Base-by-base conservation (phyloP, 2,888 invertebrate species). In the Serrognathus titanus region DNA sequence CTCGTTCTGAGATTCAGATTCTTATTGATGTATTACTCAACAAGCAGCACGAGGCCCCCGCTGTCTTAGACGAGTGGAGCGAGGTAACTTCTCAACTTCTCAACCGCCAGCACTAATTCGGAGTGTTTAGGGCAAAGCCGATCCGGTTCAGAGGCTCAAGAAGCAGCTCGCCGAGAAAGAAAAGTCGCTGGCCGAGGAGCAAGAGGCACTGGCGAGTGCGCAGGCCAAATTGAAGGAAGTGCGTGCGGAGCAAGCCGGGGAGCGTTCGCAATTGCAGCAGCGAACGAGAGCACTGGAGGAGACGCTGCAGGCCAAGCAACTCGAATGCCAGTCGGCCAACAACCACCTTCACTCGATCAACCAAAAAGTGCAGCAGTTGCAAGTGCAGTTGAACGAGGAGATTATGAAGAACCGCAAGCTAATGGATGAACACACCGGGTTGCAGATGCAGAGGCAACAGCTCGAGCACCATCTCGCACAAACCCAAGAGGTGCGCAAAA, bases 141-240 rank as follows among this genome's bases (percentile, higher is more conserved):
- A 95, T 75, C 91, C 93, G 1, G 85, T 93, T 61, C 89, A 90
- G 65, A 90, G 91, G 70, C 74, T 95, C 66, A 92, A 91, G 76
- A 94, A 92, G 67, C 94, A 95, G 75, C 79, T 96, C 31, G 89
- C 90, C 16, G 94, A 95, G 64, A 92, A 91, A 70, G 94, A 93
- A 66, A 89, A 89, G 66, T 83, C 86, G 1, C 75, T 92, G 3
- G 76, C 82, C 2, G 90, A 90, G 61, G 89, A 91, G 70, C 84
- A 88, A 62, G 88, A 90, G 68, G 86, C 89, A 0, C 85, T 89
- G 1, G 82, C 85, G 66, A 88, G 89, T 3, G 83, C 89, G 9
- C 91, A 90, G 68, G 86, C 84, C 37, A 92, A 91, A 75, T 72
- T 94, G 46, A 88, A 89, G 65, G 93, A 94, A 68, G 74, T 94